Percentiles rank a stretch among this genome's conserved stretches.
These are phyloP conservation scores for Scytalopus superciliaris DNA, from an alignment of 2,113 vertebrate species.

Conservation along the genomic window DNA sequence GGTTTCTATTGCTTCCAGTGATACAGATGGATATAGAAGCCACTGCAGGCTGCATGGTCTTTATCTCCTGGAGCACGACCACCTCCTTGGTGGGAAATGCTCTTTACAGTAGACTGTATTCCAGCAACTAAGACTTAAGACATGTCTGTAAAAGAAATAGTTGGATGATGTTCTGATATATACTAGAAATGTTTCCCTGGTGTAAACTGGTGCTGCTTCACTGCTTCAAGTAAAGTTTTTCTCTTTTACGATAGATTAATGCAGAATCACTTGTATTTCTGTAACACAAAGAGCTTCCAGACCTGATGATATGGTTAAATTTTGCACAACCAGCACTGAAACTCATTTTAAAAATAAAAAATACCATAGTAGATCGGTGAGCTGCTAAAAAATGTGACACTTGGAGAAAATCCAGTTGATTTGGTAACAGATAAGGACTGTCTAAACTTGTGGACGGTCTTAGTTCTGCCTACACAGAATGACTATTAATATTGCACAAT, in stretches of 20 bases:
- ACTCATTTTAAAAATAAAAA: not conserved
- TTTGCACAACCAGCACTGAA: not conserved
- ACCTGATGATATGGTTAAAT: fast-evolving
- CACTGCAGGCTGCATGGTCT: not conserved
- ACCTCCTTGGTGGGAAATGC: not conserved
- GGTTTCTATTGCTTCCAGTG: not conserved
- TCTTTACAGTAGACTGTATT: not conserved
- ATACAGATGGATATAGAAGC: not conserved
- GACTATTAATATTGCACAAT: not conserved
- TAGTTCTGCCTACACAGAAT: not conserved
- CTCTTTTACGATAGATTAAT: not conserved
- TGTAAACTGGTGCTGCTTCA: not conserved
- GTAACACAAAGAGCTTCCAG: not conserved
- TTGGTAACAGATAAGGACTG: not conserved
- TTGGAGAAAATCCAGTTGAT: not conserved
- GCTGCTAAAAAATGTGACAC: not conserved
- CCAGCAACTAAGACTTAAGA: not conserved
- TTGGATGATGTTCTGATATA: not conserved
- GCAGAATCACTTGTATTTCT: not conserved
- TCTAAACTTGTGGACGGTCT: not conserved
- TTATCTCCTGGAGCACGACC: not conserved
- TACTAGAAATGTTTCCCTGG: not conserved
- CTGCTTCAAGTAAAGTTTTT: not conserved
- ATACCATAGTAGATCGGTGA: not conserved
- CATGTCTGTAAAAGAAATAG: not conserved